phyloP scores from a whole-genome alignment of 2,113 vertebrate species.

The Ctenomys sociabilis region DNA sequence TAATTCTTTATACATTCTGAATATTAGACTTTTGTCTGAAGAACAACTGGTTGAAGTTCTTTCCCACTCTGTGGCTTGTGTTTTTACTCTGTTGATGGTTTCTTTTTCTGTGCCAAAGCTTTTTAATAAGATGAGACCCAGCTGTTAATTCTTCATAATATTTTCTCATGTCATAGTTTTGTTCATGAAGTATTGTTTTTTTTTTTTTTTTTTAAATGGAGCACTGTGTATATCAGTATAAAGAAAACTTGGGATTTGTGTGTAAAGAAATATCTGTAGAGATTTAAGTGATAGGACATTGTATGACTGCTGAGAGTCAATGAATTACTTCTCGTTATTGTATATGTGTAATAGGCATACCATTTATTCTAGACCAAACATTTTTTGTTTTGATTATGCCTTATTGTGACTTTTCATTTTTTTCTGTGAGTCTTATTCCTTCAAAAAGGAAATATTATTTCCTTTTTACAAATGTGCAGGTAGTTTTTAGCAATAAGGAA shows the following conservation, averaged over 20 bases:
- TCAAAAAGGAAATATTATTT: too few species aligned
- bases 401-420: constrained; percentile 21
- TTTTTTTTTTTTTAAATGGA: not conserved
- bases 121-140: too few species aligned
- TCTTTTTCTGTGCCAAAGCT: too few species aligned
- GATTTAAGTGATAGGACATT: not conserved
- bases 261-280: not conserved
- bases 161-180: not conserved
- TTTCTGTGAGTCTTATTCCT: not conserved
- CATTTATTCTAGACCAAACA: not conserved
- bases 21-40: too few species aligned
- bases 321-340: not conserved
- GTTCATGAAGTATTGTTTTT: not conserved
- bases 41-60: too few species aligned
- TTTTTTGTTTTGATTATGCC: not conserved
- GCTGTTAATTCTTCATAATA: not conserved
- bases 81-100: too few species aligned
- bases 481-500: not conserved
- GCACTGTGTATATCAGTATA: not conserved
- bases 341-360: not conserved
- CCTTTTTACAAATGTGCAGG: not conserved
- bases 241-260: not conserved
- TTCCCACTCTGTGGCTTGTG: too few species aligned
- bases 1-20: too few species aligned
- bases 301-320: not conserved